phyloP scores from a whole-genome alignment of 2,113 vertebrate species.

The Myxocyprinus asiaticus region DNA sequence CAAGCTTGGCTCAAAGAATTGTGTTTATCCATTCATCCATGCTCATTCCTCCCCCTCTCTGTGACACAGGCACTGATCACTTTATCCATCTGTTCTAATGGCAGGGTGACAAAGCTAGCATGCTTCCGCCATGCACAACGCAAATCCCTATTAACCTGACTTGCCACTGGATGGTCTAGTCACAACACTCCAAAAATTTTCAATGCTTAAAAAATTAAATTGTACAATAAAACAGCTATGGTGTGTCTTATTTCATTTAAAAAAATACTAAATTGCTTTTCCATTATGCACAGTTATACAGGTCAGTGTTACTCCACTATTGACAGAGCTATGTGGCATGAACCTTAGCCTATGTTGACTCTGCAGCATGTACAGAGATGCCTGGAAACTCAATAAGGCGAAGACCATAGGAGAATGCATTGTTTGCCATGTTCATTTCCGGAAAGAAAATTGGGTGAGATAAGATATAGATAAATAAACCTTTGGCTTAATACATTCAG shows the following conservation, averaged over 20 bases:
- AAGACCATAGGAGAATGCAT: constrained; percentile 63
- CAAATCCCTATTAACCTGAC: constrained; percentile 3
- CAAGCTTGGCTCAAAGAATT: constrained; percentile 35
- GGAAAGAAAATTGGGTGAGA: background rate
- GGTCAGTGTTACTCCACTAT: too few relatives aligned
- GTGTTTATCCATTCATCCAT: constrained; percentile 50
- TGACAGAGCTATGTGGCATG: constrained; percentile 23
- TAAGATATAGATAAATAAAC: constrained; percentile 5
- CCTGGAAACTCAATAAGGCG: constrained; percentile 55
- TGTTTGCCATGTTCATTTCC: background rate
- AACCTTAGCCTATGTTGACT: constrained; percentile 73
- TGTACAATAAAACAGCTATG: too few relatives aligned
- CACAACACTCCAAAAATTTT: background rate
- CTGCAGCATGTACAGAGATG: constrained; percentile 67
- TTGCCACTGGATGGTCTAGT: background rate
- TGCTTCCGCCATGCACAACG: background rate
- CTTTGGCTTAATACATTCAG: background rate
- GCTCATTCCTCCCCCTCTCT: constrained; percentile 38
- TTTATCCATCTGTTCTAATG: constrained; percentile 46
- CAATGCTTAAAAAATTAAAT: too few relatives aligned
- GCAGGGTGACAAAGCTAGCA: constrained; percentile 24
- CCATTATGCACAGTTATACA: constrained; percentile 8
- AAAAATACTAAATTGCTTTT: too few relatives aligned
- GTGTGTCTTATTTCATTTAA: too few relatives aligned
- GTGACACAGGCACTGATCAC: constrained; percentile 38